A percentile compares a stretch with the other conserved stretches of the same genome.
phyloP scores from a whole-genome alignment of 2,113 vertebrate genomes.

The Strix aluco region DNA sequence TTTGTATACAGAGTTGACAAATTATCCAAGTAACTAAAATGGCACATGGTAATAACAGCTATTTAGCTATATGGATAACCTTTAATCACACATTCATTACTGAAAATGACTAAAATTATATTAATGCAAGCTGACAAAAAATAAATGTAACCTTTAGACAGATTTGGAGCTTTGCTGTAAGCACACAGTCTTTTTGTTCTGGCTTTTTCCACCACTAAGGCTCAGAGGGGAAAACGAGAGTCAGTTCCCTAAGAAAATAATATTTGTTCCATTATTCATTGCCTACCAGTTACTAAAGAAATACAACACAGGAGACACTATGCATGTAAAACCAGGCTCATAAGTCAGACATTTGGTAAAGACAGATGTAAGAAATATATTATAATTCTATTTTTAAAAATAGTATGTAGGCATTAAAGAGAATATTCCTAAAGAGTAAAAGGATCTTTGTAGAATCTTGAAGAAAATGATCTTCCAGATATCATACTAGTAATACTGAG shows the following conservation, averaged over 20 bases:
- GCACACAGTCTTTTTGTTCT: not conserved
- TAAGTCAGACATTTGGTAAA: not conserved
- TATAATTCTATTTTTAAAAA: not conserved
- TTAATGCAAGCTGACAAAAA: constrained; percentile 2
- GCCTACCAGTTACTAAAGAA: not conserved
- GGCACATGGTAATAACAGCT: constrained; percentile 66
- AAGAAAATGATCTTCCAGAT: not conserved
- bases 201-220: not conserved
- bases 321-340: not conserved
- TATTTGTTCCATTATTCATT: not conserved
- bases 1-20: constrained; percentile 45
- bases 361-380: not conserved
- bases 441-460: not conserved
- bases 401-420: not conserved
- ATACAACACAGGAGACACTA: not conserved
- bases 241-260: not conserved
- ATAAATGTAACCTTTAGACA: constrained; percentile 9
- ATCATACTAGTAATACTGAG: not conserved
- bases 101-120: not conserved
- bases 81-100: constrained; percentile 70
- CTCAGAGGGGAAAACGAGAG: not conserved
- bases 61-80: constrained; percentile 37
- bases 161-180: not conserved
- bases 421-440: not conserved
- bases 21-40: constrained; percentile 66